Conservation (phyloP, 2,113 vertebrate genomes). For the Cyprinodon variegatus region DNA sequence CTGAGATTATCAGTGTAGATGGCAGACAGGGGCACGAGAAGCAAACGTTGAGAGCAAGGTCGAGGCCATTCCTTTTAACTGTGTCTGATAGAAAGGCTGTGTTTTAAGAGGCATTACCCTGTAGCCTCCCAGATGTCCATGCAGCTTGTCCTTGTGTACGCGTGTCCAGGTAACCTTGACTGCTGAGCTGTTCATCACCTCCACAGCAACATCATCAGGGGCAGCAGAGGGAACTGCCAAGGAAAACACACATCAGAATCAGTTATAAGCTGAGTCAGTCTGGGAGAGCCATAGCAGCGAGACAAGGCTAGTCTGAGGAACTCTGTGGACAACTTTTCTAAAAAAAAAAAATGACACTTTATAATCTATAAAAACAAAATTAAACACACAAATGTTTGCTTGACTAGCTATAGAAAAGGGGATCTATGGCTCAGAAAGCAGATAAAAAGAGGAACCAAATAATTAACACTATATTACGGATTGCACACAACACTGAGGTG, state of each 20-base stretch:
- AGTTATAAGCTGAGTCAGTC: background rate
- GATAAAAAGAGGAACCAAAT: background rate
- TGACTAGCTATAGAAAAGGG: background rate
- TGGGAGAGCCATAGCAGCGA: background rate
- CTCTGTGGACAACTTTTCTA: background rate
- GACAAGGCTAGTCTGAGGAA: background rate
- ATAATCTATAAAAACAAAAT: background rate
- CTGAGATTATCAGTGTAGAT: conserved; percentile 13
- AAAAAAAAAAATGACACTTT: background rate
- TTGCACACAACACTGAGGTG: conserved; percentile 28
- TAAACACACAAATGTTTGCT: background rate
- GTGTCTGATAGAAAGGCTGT: conserved; percentile 63
- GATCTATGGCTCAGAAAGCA: conserved; percentile 11
- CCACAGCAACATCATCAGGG: conserved; percentile 84
- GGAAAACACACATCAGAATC: conserved; percentile 49
- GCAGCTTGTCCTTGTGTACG: conserved; percentile 90
- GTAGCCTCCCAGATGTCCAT: conserved; percentile 93
- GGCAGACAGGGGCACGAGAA: conserved; percentile 26
- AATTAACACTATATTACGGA: background rate
- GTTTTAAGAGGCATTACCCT: conserved; percentile 83
- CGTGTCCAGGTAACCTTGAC: conserved; percentile 88
- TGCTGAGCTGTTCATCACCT: conserved; percentile 87
- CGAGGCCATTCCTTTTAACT: conserved; percentile 64
- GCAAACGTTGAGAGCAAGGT: conserved; percentile 44
- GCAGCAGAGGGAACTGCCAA: conserved; percentile 88